Evolutionary conservation across 2,797 vertebrate genomes (phyloP).

Genomic region (Falco rusticolus): DNA sequence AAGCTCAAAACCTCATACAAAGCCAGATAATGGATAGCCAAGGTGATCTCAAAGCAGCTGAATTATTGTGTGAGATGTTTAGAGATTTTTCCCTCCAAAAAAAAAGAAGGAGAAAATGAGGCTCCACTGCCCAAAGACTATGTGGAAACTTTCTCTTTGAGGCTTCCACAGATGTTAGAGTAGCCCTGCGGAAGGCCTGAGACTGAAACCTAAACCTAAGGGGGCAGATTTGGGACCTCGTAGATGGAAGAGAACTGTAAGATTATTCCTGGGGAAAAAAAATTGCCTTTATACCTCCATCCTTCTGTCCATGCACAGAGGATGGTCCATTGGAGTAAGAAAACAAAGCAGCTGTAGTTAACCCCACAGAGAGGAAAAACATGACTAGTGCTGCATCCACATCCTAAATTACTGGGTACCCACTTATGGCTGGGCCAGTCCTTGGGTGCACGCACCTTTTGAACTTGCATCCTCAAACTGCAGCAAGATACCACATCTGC

Average conservation of each 20-base stretch:
- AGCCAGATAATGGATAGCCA: neutral
- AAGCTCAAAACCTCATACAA: neutral
- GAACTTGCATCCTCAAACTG: neutral
- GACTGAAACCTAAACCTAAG: neutral
- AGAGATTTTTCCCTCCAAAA: accelerated
- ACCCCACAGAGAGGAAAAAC: neutral
- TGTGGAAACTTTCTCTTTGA: neutral
- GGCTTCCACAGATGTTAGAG: neutral
- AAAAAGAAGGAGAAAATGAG: neutral
- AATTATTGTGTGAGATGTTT: neutral
- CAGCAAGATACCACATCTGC: neutral
- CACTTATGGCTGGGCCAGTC: neutral
- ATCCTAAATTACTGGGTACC: neutral
- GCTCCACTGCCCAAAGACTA: neutral
- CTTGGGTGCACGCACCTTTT: neutral
- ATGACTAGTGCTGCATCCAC: neutral
- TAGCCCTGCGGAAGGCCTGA: neutral
- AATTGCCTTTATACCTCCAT: neutral
- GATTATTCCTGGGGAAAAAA: accelerated
- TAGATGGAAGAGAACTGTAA: neutral
- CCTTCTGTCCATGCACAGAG: neutral
- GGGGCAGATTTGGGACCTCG: neutral
- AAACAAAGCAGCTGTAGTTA: neutral
- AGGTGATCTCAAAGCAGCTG: neutral
- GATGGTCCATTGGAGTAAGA: neutral